Base-by-base conservation (phyloP, 2,113 vertebrate species). In the Leucopsar rothschildi region DNA sequence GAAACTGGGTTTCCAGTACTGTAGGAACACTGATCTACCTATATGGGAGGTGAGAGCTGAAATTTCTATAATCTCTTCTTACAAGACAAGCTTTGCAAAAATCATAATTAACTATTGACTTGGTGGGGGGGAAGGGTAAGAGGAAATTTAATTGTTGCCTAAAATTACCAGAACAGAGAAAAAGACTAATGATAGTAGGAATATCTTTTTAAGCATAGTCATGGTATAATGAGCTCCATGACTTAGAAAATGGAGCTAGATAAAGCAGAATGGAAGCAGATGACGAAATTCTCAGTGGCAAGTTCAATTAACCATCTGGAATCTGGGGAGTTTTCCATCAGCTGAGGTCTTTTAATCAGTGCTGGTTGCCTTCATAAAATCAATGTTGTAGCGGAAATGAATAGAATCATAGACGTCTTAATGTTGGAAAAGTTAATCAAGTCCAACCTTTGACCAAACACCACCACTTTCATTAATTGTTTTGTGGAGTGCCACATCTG, bases 381-480 rank as follows among this genome's bases (percentile, higher is more conserved):
- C 66, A 82, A 31, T 83, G 60, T 19, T 22, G 39, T 73, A 63
- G 31, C 27, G 83, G 33, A 66, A 35, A 78, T 81, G 17, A 61
- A 72, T 39, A 40, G 40, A 63, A 49, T 49, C 11, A 40, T 9
- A 9, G 49, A 56, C 35, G 12, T 28, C 40, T 42, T 71, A 22
- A 21, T 49, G 57, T 11, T 56, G 57, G 57, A 31, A 42, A 72
- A 25, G 27, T 42, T 35, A 22, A 35, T 27, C 11, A 27, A 57
- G 55, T 50, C 50, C 31, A 64, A 2, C 25, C 35, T 42, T 22
- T 49, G 29, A 42, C 31, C 29, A 27, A 25, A 49, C 35, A 35
- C 14, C 21, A 56, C 17, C 14, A 19, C 0, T 0, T 57, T 71
- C 40, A 40, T 13, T 21, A 15, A 33, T 12, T 55, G 25, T 21